Conservation (phyloP, 2,797 vertebrate species). For the Ctenopoma kingsleyae region DNA sequence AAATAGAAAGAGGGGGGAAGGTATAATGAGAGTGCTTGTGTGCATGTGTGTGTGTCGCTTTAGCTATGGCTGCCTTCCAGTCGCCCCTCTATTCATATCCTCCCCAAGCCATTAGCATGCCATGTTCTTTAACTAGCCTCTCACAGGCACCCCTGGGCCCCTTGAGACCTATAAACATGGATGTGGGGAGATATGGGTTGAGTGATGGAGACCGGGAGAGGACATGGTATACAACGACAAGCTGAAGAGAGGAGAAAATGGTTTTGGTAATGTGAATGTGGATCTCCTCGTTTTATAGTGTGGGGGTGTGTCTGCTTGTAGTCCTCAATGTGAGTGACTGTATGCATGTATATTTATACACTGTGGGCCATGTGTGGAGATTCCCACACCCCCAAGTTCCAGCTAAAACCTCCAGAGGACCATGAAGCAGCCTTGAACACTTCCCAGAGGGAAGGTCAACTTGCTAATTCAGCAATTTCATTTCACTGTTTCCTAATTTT, state of each 20-base stretch:
- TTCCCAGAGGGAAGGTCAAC: background rate
- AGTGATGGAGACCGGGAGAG: constrained; percentile 12
- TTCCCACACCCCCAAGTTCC: constrained; percentile 56
- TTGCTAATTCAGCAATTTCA: constrained; percentile 27
- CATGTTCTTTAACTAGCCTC: constrained; percentile 74
- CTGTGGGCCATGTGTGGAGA: constrained; percentile 35
- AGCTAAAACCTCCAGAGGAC: constrained; percentile 28
- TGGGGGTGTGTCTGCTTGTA: constrained; percentile 1
- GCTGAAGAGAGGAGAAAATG: constrained; percentile 13
- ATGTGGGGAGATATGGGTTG: constrained; percentile 43
- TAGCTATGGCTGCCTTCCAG: constrained; percentile 71
- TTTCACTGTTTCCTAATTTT: background rate
- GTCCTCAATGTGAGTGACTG: constrained; percentile 15
- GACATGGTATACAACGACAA: constrained; percentile 20
- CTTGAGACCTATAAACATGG: constrained; percentile 67
- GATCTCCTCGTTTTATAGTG: background rate
- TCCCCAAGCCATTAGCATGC: constrained; percentile 66
- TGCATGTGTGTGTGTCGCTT: constrained; percentile 57
- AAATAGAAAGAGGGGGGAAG: constrained; percentile 41
- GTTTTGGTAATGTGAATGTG: constrained; percentile 23
- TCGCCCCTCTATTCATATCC: constrained; percentile 69
- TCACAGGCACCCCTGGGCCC: constrained; percentile 45
- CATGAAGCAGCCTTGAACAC: constrained; percentile 23
- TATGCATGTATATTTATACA: constrained; percentile 38
- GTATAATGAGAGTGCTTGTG: constrained; percentile 42